These are phyloP conservation scores for Oncorhynchus kisutch DNA, from an alignment of 2,113 vertebrate species.

Conservation along the genomic window DNA sequence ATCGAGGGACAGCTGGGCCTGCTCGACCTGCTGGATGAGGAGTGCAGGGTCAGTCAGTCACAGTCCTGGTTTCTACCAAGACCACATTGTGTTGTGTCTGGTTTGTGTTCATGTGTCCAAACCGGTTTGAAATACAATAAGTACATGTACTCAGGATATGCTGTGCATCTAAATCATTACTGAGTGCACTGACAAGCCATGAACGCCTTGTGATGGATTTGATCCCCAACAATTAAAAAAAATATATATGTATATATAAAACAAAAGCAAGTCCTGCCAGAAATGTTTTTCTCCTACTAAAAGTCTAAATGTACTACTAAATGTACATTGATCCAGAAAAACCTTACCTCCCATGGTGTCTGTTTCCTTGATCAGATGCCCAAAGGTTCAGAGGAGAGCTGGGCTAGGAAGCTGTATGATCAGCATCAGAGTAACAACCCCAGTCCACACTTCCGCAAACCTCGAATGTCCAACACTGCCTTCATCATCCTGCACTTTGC, in stretches of 20 bases:
- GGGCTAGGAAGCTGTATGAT: constrained; percentile 78
- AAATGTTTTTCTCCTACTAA: too few species aligned
- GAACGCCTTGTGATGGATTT: too few species aligned
- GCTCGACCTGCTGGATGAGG: constrained; percentile 80
- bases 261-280: too few species aligned
- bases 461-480: constrained; percentile 69
- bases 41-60: constrained; percentile 68
- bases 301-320: too few species aligned
- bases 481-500: constrained; percentile 79
- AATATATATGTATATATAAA: too few species aligned
- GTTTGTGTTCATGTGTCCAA: not conserved
- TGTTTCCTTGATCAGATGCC: constrained; percentile 70
- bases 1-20: constrained; percentile 74
- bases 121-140: too few species aligned
- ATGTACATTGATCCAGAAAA: not conserved
- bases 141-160: too few species aligned
- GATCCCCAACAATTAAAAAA: too few species aligned
- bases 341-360: not conserved
- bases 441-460: constrained; percentile 76
- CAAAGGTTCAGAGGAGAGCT: constrained; percentile 77
- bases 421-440: constrained; percentile 60
- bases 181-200: too few species aligned
- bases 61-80: not conserved
- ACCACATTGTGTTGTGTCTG: not conserved
- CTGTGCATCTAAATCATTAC: too few species aligned